phyloP scores from a whole-genome alignment of 2,797 vertebrate species.

The Artibeus lituratus region DNA sequence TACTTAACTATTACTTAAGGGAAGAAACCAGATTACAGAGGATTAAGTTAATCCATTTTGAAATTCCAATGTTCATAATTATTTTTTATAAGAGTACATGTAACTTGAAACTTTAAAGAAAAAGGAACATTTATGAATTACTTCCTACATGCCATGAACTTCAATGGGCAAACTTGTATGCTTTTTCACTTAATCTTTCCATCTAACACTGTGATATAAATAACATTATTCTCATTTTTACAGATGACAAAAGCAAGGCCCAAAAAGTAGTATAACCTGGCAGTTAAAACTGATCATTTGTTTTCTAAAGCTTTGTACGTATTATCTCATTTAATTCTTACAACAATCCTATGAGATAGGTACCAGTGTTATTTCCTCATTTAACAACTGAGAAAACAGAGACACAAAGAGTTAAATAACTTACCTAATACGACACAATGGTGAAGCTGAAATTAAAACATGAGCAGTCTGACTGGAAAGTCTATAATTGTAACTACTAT shows the following conservation, averaged over 20 bases:
- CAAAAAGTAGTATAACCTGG: not conserved
- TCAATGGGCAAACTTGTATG: not conserved
- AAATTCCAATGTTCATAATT: not conserved
- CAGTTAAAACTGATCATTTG: not conserved
- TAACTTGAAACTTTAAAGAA: not conserved
- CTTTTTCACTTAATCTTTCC: conserved; percentile 3
- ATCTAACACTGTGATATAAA: conserved; percentile 27
- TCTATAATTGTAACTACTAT: not conserved
- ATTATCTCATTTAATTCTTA: conserved; percentile 12
- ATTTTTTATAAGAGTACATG: not conserved
- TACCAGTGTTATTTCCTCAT: not conserved
- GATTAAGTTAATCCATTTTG: not conserved
- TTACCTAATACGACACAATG: not conserved
- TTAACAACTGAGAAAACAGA: not conserved
- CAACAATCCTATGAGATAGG: not conserved
- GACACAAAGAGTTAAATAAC: not conserved
- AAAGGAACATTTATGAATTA: not conserved
- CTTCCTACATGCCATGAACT: not conserved
- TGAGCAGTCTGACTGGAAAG: not conserved
- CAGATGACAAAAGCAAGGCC: conserved; percentile 1
- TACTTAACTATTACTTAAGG: too few species aligned
- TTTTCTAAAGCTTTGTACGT: not conserved
- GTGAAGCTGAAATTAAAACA: not conserved
- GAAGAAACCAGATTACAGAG: not conserved
- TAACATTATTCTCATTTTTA: not conserved